These are phyloP conservation scores for Laspeyria flexula DNA, from an alignment of 2,888 invertebrate genomes.

Conservation along the genomic window DNA sequence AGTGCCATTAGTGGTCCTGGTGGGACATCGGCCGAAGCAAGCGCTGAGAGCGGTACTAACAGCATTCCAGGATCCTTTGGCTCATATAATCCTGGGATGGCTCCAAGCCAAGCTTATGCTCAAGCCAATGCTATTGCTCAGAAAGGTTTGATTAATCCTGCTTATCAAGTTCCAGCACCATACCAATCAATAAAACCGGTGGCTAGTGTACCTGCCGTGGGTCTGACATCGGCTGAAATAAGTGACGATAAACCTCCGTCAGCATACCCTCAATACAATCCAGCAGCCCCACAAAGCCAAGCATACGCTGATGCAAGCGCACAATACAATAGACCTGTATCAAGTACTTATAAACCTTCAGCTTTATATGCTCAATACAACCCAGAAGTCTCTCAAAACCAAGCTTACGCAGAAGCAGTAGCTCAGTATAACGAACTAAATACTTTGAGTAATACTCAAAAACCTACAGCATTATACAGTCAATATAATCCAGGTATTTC, in stretches of 20 bases:
- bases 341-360: background rate
- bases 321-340: background rate
- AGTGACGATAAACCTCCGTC: slow-evolving; percentile 12
- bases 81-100: background rate
- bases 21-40: slow-evolving; percentile 1
- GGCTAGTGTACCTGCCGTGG: background rate
- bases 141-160: background rate
- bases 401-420: slow-evolving; percentile 10
- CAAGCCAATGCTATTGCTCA: slow-evolving; percentile 1
- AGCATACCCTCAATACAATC: slow-evolving; percentile 16
- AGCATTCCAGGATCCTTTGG: background rate
- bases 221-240: background rate
- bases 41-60: background rate
- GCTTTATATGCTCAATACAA: background rate
- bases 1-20: background rate
- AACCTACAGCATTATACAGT: background rate
- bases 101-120: slow-evolving; percentile 1
- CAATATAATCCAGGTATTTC: background rate
- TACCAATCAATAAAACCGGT: background rate
- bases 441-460: background rate
- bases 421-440: slow-evolving; percentile 3
- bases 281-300: slow-evolving; percentile 1
- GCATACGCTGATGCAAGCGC: background rate
- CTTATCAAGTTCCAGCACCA: background rate
- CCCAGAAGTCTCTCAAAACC: slow-evolving; percentile 9